phyloP scores from a whole-genome alignment of 2,113 vertebrate species.

The Oncorhynchus kisutch region DNA sequence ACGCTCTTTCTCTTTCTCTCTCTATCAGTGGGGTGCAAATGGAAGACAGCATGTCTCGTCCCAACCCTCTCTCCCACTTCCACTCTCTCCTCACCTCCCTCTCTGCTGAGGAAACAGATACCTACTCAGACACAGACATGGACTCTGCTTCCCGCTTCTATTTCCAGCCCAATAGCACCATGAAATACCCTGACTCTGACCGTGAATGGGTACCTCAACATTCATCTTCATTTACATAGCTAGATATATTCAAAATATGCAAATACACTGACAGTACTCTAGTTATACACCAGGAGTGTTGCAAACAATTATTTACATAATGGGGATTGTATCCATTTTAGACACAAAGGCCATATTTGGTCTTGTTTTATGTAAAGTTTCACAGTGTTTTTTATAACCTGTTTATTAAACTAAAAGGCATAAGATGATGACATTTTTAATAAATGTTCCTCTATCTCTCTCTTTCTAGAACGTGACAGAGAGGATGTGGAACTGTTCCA shows the following conservation, averaged over 20 bases:
- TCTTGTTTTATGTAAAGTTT: neutral
- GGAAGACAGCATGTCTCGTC: neutral
- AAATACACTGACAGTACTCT: neutral
- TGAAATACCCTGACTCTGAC: neutral
- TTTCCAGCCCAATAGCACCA: neutral
- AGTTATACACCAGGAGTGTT: too few relatives aligned
- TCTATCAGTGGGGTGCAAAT: conserved; percentile 30
- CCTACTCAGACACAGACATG: neutral
- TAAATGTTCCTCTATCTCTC: neutral
- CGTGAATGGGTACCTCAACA: neutral
- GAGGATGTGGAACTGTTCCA: conserved; percentile 48
- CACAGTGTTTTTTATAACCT: neutral
- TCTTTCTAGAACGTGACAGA: conserved; percentile 38
- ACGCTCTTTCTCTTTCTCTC: neutral
- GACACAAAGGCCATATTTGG: neutral
- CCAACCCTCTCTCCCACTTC: conserved; percentile 1
- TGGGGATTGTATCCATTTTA: neutral
- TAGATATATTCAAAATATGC: neutral
- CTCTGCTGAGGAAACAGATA: neutral
- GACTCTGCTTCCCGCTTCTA: neutral
- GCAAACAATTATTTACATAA: too few relatives aligned
- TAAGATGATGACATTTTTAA: neutral
- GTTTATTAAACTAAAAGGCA: neutral
- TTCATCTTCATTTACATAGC: neutral
- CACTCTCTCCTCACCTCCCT: conserved; percentile 19